phyloP scores from a whole-genome alignment of 2,797 vertebrate species.

The Megaceryle alcyon region DNA sequence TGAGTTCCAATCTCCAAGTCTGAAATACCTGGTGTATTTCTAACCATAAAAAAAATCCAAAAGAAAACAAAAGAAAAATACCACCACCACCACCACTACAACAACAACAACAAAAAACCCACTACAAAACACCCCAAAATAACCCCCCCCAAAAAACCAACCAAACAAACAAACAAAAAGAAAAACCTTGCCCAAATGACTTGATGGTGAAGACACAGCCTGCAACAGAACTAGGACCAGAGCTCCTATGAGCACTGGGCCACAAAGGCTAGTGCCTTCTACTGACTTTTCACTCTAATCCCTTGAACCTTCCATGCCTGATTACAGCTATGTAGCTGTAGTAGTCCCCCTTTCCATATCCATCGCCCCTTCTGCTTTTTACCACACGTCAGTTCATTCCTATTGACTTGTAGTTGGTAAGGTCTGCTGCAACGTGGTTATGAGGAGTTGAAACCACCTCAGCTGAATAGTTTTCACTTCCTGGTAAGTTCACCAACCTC shows the following conservation, averaged over 20 bases:
- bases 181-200: background rate
- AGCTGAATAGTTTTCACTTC: accelerated
- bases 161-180: too few relatives aligned
- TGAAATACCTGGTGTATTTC: background rate
- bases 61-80: too few relatives aligned
- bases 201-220: background rate
- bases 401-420: background rate
- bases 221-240: background rate
- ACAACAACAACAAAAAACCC: too few relatives aligned
- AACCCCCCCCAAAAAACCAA: too few relatives aligned
- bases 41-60: background rate
- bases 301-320: background rate
- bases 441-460: background rate
- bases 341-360: background rate
- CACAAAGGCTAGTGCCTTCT: background rate
- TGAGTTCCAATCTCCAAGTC: background rate
- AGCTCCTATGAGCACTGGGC: background rate
- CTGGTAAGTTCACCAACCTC: background rate
- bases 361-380: background rate
- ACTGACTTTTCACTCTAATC: background rate
- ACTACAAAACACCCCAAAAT: too few relatives aligned
- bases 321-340: background rate
- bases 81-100: too few relatives aligned
- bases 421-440: accelerated
- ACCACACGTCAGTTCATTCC: background rate